Evolutionary conservation across 2,888 invertebrate genomes (phyloP).

Genomic region (Leucophora obtusa): DNA sequence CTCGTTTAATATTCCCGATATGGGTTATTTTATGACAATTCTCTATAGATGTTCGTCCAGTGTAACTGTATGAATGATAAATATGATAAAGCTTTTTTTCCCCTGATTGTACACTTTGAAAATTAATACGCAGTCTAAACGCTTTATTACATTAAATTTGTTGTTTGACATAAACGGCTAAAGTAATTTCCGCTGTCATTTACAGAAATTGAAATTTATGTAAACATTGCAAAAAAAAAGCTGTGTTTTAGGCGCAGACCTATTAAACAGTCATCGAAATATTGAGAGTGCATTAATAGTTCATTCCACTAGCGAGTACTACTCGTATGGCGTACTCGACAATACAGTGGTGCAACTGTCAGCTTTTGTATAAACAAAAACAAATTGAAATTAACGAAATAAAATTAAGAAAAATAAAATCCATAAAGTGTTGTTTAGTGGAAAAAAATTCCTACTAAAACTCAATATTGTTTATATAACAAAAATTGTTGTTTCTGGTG

Average conservation of each 20-base stretch:
- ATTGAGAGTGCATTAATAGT: conserved; percentile 62
- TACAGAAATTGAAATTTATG: conserved; percentile 36
- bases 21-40: too few relatives aligned
- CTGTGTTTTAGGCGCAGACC: conserved; percentile 28
- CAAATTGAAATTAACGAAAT: conserved; percentile 18
- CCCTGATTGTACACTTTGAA: too few relatives aligned
- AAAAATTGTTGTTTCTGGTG: conserved; percentile 17
- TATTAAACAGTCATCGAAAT: conserved; percentile 62
- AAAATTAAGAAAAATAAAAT: conserved; percentile 21
- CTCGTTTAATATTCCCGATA: too few relatives aligned
- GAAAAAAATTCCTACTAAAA: conserved; percentile 49
- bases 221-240: conserved; percentile 54
- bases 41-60: too few relatives aligned
- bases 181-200: conserved; percentile 66
- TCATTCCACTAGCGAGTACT: not conserved
- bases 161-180: conserved; percentile 56
- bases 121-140: too few relatives aligned
- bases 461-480: conserved; percentile 57
- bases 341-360: conserved; percentile 56
- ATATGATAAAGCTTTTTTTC: too few relatives aligned
- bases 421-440: conserved; percentile 40
- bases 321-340: conserved; percentile 37
- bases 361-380: conserved; percentile 60
- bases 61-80: too few relatives aligned
- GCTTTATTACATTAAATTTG: conserved; percentile 42